Evolutionary conservation across 2,797 vertebrate genomes (phyloP).

Genomic region (Poliocrania exsul): DNA sequence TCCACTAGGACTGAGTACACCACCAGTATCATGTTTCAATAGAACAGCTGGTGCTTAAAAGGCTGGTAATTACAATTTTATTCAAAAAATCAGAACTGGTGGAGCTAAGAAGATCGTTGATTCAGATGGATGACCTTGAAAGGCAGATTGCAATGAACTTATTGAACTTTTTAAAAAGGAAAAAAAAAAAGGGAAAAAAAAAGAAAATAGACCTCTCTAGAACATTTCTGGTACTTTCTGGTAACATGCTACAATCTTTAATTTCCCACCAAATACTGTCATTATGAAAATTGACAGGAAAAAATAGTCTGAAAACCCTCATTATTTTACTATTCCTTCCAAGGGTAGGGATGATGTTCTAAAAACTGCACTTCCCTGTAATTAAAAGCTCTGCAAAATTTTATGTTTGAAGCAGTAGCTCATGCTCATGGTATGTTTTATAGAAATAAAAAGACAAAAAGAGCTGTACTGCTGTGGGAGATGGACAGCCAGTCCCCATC

Average conservation of each 20-base stretch:
- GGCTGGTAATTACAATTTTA: conserved; percentile 75
- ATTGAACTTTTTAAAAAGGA: conserved; percentile 51
- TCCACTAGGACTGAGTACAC: conserved; percentile 50
- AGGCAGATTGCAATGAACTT: conserved; percentile 64
- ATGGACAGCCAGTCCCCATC: not conserved
- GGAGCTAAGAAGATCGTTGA: conserved; percentile 65
- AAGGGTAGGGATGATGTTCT: conserved; percentile 47
- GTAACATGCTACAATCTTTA: conserved; percentile 35
- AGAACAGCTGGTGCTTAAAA: conserved; percentile 78
- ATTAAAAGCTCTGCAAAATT: conserved; percentile 63
- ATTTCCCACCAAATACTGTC: conserved; percentile 37
- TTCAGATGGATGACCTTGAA: conserved; percentile 68
- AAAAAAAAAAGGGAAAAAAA: conserved; percentile 29
- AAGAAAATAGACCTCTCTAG: conserved; percentile 32
- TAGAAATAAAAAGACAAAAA: conserved; percentile 33
- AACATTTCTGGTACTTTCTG: conserved; percentile 44
- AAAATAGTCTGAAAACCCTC: conserved; percentile 24
- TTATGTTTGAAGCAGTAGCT: conserved; percentile 50
- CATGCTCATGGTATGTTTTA: conserved; percentile 14
- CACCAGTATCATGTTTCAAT: conserved; percentile 77
- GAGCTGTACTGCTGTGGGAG: not conserved
- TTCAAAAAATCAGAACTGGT: conserved; percentile 73
- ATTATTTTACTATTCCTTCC: conserved; percentile 50
- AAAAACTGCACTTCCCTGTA: conserved; percentile 52
- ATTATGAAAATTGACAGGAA: conserved; percentile 37